Percentiles rank a stretch among this genome's conserved stretches.
Conservation (phyloP, 2,113 vertebrate species). For the Actenoides lindsayi region DNA sequence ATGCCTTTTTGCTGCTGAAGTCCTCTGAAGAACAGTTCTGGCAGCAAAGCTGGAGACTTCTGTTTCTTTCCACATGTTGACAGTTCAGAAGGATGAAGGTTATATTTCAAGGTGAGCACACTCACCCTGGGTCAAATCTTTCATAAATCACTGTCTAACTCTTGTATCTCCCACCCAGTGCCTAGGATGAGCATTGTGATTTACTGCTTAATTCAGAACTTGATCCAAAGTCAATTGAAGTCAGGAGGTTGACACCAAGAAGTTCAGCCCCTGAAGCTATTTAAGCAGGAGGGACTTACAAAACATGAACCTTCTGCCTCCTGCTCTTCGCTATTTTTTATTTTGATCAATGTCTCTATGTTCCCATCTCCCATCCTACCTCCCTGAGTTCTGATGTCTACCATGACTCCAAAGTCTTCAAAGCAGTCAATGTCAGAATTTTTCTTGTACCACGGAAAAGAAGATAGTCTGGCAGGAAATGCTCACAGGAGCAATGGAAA, state of each 20-base stretch:
- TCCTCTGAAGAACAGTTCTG: not conserved
- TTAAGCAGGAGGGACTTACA: not conserved
- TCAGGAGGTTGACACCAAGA: not conserved
- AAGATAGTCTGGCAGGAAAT: not conserved
- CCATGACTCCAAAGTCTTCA: not conserved
- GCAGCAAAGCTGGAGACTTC: not conserved
- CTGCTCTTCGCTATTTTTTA: not conserved
- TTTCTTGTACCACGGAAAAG: not conserved
- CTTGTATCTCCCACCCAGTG: not conserved
- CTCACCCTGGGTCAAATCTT: not conserved
- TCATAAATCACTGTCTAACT: conserved; percentile 63
- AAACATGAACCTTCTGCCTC: not conserved
- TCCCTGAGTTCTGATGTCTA: not conserved
- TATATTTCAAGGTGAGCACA: conserved; percentile 27
- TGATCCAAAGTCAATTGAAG: conserved; percentile 28
- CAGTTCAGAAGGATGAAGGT: not conserved
- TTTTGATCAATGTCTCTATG: not conserved
- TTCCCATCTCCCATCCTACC: not conserved
- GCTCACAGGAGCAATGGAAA: not conserved
- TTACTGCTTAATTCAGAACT: conserved; percentile 49
- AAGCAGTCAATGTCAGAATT: not conserved
- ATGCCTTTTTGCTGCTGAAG: not conserved
- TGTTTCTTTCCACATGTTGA: not conserved
- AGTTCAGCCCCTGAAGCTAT: conserved; percentile 32
- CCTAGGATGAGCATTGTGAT: conserved; percentile 36